Base-by-base conservation (phyloP, 2,797 vertebrate species). In the Chromis chromis region DNA sequence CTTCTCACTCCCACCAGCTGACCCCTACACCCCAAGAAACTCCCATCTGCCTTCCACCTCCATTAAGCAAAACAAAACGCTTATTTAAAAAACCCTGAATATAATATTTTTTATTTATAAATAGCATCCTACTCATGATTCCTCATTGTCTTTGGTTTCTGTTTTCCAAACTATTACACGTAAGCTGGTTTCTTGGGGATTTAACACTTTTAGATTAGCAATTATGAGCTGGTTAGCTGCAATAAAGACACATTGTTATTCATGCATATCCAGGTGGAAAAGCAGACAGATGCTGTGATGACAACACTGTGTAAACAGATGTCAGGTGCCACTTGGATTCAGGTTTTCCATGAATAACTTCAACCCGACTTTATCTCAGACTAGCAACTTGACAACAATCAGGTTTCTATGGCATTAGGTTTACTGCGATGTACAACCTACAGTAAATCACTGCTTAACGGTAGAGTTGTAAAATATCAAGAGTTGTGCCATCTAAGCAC, bases 231-330 rank as follows among this genome's bases (percentile, higher is more conserved):
- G 39, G 24, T 64, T 64, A 57, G 27, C 6, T 39, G 19, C 40
- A 53, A 70, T 56, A 48, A 62, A 77, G 73, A 73, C 72, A 50
- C 68, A 17, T 44, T 71, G 70, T 81, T 80, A 63, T 22, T 76
- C 54, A 65, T 62, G 24, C 61, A 52, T 74, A 55, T 48, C 70
- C 73, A 84, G 73, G 69, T 87, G 83, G 71, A 86, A 68, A 22
- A 82, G 72, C 84, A 83, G 84, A 81, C 84, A 79, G 72, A 76
- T 49, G 57, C 68, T 33, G 63, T 13, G 76, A 83, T 86, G 87
- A 86, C 82, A 79, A 54, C 85, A 42, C 78, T 70, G 73, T 85
- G 82, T 55, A 83, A 91, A 90, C 89, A 91, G 85, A 88, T 82
- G 79, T 86, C 78, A 78, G 83, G 72, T 75, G 67, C 66, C 76